Evolutionary conservation across 2,888 invertebrate species (phyloP).

Genomic region (Lysandra bellargus): DNA sequence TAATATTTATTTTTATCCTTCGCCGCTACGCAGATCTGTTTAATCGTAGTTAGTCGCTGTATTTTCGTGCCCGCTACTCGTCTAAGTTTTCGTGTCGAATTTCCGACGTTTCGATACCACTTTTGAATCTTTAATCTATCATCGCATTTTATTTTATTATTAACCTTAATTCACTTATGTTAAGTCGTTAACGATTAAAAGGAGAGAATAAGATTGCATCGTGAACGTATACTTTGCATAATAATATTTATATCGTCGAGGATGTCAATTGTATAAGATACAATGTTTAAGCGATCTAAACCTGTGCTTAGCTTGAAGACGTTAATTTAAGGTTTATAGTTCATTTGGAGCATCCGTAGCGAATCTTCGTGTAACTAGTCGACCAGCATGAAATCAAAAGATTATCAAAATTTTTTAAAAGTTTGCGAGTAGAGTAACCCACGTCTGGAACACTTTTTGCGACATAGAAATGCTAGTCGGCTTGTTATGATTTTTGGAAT

Average conservation of each 20-base stretch:
- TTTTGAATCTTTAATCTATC: constrained; percentile 35
- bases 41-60: constrained; percentile 34
- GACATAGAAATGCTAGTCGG: constrained; percentile 39
- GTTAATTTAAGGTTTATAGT: constrained; percentile 50
- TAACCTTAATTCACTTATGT: constrained; percentile 50
- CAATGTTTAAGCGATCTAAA: constrained; percentile 61
- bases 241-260: constrained; percentile 52
- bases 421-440: constrained; percentile 28
- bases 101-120: constrained; percentile 38
- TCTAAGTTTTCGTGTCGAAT: constrained; percentile 58
- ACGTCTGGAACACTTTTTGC: constrained; percentile 19
- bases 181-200: constrained; percentile 71
- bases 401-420: constrained; percentile 11
- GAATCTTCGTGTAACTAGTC: constrained; percentile 31
- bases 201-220: constrained; percentile 80
- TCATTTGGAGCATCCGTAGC: constrained; percentile 35
- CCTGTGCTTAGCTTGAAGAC: constrained; percentile 58
- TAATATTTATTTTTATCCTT: constrained; percentile 57
- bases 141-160: constrained; percentile 43
- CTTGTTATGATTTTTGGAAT: constrained; percentile 43
- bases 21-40: constrained; percentile 38
- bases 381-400: constrained; percentile 32
- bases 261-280: constrained; percentile 76
- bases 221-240: constrained; percentile 69
- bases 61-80: constrained; percentile 37